Evolutionary conservation across 2,113 vertebrate species (phyloP).

Genomic region (Lophotis ruficrista): DNA sequence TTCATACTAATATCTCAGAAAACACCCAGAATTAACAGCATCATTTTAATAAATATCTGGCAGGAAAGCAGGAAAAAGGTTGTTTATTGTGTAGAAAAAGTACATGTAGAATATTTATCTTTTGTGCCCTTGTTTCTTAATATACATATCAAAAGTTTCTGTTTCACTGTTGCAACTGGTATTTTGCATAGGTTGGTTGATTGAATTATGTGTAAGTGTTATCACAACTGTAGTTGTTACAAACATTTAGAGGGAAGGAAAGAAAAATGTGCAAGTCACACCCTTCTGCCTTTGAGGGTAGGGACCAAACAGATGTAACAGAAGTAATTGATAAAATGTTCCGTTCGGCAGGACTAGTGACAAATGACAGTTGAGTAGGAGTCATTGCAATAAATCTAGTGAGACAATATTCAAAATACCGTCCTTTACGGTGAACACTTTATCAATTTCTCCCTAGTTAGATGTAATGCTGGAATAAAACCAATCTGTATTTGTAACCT

Average conservation of each 20-base stretch:
- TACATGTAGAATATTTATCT: fast-evolving
- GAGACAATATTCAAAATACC: neutral
- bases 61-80: neutral
- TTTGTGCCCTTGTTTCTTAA: neutral
- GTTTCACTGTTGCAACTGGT: neutral
- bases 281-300: neutral
- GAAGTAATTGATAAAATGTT: neutral
- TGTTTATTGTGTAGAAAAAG: neutral
- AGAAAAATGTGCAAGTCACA: neutral
- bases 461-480: neutral
- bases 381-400: neutral
- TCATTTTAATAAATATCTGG: neutral
- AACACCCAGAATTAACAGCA: neutral
- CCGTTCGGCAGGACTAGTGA: neutral
- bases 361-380: neutral
- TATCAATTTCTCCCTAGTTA: neutral
- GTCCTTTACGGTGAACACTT: neutral
- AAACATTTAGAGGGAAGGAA: neutral
- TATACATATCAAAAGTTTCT: neutral
- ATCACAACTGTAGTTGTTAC: neutral
- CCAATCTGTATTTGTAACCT: neutral
- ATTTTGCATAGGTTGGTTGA: neutral
- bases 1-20: neutral
- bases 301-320: neutral
- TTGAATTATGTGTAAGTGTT: neutral